phyloP scores from a whole-genome alignment of 2,888 invertebrate genomes.

The Tinea trinotella region DNA sequence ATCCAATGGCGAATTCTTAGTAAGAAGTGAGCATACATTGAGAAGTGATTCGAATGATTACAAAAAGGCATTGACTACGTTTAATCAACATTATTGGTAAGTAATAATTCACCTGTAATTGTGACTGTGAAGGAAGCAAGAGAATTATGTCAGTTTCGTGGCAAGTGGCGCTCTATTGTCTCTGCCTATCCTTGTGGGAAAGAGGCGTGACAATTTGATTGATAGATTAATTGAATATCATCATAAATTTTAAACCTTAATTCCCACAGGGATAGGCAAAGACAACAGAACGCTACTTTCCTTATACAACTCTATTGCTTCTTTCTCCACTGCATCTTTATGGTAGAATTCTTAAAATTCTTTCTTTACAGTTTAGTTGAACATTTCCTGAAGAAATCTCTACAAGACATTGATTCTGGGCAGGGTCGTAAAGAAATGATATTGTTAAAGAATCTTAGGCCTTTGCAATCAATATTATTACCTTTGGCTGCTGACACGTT shows the following conservation, averaged over 20 bases:
- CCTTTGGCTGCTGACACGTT: slow-evolving; percentile 51
- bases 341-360: background rate
- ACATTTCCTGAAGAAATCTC: slow-evolving; percentile 44
- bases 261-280: too few species aligned
- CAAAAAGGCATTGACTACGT: slow-evolving; percentile 44
- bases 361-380: slow-evolving; percentile 46
- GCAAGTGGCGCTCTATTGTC: too few species aligned
- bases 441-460: slow-evolving; percentile 45
- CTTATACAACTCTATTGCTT: too few species aligned
- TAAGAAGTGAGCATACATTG: slow-evolving; percentile 50
- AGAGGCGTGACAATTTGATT: too few species aligned
- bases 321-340: background rate
- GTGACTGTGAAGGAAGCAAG: too few species aligned
- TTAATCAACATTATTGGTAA: slow-evolving; percentile 56
- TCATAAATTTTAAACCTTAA: too few species aligned
- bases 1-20: slow-evolving; percentile 43
- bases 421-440: slow-evolving; percentile 42
- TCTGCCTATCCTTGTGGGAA: too few species aligned
- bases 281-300: too few species aligned
- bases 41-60: slow-evolving; percentile 44
- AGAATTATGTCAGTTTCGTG: too few species aligned
- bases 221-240: too few species aligned
- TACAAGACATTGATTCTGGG: slow-evolving; percentile 33
- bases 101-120: too few species aligned
- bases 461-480: slow-evolving; percentile 43